Conservation (phyloP, 2,888 invertebrate species). For the Monoplex corrugatus region DNA sequence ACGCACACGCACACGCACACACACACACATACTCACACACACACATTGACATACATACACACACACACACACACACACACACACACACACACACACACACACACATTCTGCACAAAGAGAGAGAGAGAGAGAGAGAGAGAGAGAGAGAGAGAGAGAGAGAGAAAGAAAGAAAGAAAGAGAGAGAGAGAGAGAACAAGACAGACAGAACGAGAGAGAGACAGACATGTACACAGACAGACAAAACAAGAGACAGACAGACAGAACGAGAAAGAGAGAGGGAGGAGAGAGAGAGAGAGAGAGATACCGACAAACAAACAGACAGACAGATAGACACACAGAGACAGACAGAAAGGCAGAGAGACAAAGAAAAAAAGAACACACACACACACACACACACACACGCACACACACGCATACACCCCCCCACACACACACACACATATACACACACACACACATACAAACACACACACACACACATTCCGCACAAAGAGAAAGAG, state of each 20-base stretch:
- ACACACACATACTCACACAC: background rate
- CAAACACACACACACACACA: slow-evolving; percentile 49
- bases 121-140: too few species aligned
- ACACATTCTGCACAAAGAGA: background rate
- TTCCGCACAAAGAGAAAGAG: too few species aligned
- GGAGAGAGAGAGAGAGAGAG: background rate
- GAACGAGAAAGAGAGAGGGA: too few species aligned
- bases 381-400: slow-evolving; percentile 39
- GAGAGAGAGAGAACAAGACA: too few species aligned
- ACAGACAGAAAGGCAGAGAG: too few species aligned
- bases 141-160: too few species aligned
- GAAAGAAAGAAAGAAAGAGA: too few species aligned
- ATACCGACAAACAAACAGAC: slow-evolving; percentile 49
- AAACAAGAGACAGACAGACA: too few species aligned
- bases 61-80: slow-evolving; percentile 45
- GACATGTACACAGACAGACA: too few species aligned
- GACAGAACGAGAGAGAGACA: too few species aligned
- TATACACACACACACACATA: slow-evolving; percentile 52
- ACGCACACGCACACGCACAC: slow-evolving; percentile 36
- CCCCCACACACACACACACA: slow-evolving; percentile 51
- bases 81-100: slow-evolving; percentile 52
- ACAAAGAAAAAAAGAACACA: too few species aligned
- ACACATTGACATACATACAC: too few species aligned
- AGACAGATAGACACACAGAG: slow-evolving; percentile 51
- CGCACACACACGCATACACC: slow-evolving; percentile 48